Evolutionary conservation across 2,797 vertebrate genomes (phyloP).

Genomic region (Balearica regulorum): DNA sequence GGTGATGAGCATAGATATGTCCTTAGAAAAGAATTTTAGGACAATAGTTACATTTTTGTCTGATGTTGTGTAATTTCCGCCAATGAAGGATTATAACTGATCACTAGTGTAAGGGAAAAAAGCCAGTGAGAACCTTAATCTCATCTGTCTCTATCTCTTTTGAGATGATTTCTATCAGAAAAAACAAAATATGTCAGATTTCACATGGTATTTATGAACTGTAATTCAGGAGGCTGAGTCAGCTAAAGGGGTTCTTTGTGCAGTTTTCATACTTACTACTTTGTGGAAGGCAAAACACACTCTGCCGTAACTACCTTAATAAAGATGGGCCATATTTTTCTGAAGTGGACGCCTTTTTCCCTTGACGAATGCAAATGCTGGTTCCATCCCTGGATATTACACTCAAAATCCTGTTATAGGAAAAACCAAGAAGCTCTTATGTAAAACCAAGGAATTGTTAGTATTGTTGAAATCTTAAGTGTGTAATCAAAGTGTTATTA

Average conservation of each 20-base stretch:
- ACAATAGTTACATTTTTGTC: neutral
- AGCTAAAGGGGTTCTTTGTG: neutral
- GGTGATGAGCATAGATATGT: neutral
- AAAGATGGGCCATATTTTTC: neutral
- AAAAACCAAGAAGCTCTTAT: neutral
- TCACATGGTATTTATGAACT: neutral
- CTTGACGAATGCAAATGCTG: neutral
- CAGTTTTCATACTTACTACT: neutral
- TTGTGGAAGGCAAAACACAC: neutral
- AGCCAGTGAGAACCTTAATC: neutral
- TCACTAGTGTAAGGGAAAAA: neutral
- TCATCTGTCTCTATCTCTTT: neutral
- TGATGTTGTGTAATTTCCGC: neutral
- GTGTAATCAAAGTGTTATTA: neutral
- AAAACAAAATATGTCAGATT: neutral
- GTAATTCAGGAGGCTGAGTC: neutral
- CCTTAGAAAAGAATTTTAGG: neutral
- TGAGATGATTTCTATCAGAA: neutral
- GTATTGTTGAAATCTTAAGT: neutral
- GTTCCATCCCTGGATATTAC: neutral
- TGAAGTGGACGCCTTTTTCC: neutral
- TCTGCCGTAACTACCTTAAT: neutral
- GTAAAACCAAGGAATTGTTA: neutral
- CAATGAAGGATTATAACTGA: neutral
- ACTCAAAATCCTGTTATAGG: neutral